Conservation (phyloP, 2,113 vertebrate species). For the Eurystomus gularis region DNA sequence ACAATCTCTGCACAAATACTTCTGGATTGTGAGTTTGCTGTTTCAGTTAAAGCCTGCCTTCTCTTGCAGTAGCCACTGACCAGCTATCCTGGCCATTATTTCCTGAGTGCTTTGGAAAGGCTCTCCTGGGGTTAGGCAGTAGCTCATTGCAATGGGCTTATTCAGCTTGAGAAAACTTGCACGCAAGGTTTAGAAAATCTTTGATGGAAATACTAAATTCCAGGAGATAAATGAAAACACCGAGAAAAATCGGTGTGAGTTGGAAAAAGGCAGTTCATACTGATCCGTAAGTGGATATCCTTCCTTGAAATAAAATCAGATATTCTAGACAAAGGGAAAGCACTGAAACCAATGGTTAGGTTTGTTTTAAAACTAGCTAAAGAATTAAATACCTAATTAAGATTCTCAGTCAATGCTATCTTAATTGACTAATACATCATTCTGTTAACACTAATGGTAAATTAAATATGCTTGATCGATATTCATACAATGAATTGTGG, state of each 20-base stretch:
- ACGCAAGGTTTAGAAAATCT: background rate
- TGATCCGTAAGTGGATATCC: background rate
- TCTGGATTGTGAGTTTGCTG: background rate
- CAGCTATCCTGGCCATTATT: background rate
- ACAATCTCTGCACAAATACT: background rate
- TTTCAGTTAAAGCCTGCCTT: background rate
- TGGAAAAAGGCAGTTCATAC: background rate
- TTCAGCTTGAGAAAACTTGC: background rate
- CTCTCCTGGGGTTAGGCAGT: background rate
- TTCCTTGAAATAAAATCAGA: background rate
- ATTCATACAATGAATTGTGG: slow-evolving; percentile 46
- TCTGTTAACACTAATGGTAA: slow-evolving; percentile 64
- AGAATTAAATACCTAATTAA: slow-evolving; percentile 71
- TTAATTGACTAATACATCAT: slow-evolving; percentile 68
- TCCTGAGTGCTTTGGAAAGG: background rate
- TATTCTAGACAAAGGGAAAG: background rate
- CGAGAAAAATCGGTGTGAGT: background rate
- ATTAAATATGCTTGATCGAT: slow-evolving; percentile 68
- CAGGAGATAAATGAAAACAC: background rate
- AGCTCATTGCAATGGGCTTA: background rate
- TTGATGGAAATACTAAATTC: background rate
- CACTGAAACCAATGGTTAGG: background rate
- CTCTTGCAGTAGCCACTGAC: background rate
- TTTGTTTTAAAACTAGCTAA: slow-evolving; percentile 32
- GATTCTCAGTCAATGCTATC: slow-evolving; percentile 48